Evolutionary conservation across 2,888 invertebrate species (phyloP), one percentile per base, ranked within the genome.

Genomic region (Stenichneumon culpator): DNA sequence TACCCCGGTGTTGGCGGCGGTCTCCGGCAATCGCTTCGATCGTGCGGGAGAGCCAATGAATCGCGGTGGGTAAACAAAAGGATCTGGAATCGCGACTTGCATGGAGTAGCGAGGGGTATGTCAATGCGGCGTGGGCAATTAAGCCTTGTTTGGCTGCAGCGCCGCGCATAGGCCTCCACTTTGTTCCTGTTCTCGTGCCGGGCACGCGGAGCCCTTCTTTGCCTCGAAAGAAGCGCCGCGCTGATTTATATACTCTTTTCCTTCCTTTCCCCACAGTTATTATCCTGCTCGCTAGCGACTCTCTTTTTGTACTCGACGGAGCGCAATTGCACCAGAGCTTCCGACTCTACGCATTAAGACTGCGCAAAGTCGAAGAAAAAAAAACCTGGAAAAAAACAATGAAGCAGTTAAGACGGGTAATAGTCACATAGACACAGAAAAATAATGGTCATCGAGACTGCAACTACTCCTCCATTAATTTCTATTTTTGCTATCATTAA

Each of bases 81-180:
- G 87, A 83, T 84, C 77, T 77, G 75, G 74, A 79, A 81, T 75
- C 63, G 77, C 77, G 57, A 69, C 39, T 86, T 84, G 85, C 86
- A 88, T 85, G 86, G 82, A 79, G 67, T 72, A 78, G 75, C 83
- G 83, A 25, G 86, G 86, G 88, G 89, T 89, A 90, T 90, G 91
- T 92, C 92, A 90, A 92, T 92, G 89, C 88, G 82, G 86, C 86
- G 79, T 47, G 54, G 87, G 92, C 92, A 92, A 92, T 92, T 92
- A 92, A 92, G 89, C 91, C 92, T 90, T 92, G 90, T 91, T 91
- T 92, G 92, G 90, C 88, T 72, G 86, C 84, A 87, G 74, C 79
- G 77, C 63, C 88, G 84, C 80, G 86, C 68, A 44, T 57, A 63
- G 60, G 69, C 60, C 19, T 79, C 81, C 84, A 84, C 86, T 84